phyloP scores from a whole-genome alignment of 2,113 vertebrate genomes.

The Mola mola region DNA sequence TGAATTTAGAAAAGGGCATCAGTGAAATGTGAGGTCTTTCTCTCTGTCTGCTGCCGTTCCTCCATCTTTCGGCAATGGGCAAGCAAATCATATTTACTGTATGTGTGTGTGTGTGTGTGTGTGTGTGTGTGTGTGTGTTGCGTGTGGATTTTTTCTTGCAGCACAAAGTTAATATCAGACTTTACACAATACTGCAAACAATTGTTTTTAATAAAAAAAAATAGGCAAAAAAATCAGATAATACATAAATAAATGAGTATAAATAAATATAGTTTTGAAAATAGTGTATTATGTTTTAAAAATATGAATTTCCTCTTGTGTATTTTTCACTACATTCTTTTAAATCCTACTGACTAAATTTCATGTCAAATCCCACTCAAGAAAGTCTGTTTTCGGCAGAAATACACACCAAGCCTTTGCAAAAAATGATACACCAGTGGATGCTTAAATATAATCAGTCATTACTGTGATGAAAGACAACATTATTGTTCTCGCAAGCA shows the following conservation, averaged over 20 bases:
- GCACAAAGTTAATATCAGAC: no score
- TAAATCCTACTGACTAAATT: constrained; percentile 10
- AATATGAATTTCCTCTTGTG: background rate
- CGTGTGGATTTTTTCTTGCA: no score
- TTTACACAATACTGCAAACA: no score
- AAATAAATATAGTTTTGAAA: background rate
- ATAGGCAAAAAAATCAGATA: no score
- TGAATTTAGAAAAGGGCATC: constrained; percentile 74
- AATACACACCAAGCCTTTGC: constrained; percentile 29
- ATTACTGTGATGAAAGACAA: constrained; percentile 72
- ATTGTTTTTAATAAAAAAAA: no score
- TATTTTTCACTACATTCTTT: background rate
- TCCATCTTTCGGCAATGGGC: constrained; percentile 24
- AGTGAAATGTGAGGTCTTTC: constrained; percentile 71
- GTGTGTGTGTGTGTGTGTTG: background rate
- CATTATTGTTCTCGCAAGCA: constrained; percentile 76
- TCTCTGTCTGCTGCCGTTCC: constrained; percentile 30
- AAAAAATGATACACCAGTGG: constrained; percentile 43
- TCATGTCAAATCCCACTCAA: constrained; percentile 23
- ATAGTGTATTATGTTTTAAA: no score
- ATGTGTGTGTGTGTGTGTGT: constrained; percentile 1
- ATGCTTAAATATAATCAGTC: constrained; percentile 64
- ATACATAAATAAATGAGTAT: background rate
- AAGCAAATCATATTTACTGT: constrained; percentile 18
- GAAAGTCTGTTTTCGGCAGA: constrained; percentile 33